phyloP scores from a whole-genome alignment of 2,888 invertebrate species.

The Lasioglossum oenotherae region DNA sequence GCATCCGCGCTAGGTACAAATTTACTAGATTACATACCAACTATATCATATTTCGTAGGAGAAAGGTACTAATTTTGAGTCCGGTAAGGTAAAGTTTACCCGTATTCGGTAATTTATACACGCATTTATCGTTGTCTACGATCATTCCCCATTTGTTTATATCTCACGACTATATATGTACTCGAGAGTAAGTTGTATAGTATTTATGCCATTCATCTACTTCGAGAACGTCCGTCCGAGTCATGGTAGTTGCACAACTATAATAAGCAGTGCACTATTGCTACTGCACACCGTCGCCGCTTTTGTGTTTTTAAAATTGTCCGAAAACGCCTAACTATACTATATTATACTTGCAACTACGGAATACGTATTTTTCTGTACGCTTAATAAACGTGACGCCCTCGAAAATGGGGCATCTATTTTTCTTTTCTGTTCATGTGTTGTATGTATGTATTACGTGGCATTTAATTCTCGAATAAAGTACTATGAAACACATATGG shows the following conservation, averaged over 20 bases:
- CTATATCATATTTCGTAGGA: too few relatives aligned
- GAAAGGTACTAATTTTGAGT: too few relatives aligned
- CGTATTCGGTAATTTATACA: slow-evolving; percentile 40
- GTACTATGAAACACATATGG: neutral
- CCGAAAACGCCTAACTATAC: slow-evolving; percentile 1
- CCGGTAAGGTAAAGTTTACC: too few relatives aligned
- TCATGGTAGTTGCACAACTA: slow-evolving; percentile 13
- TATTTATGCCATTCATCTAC: slow-evolving; percentile 39
- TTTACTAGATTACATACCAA: too few relatives aligned
- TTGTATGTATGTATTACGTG: slow-evolving; percentile 16
- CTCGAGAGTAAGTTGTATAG: slow-evolving; percentile 38
- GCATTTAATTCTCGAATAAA: slow-evolving; percentile 24
- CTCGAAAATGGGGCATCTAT: neutral
- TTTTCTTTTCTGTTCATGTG: neutral
- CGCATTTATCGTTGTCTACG: slow-evolving; percentile 33
- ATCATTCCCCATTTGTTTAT: slow-evolving; percentile 51
- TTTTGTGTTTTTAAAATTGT: slow-evolving; percentile 8
- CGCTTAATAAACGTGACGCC: slow-evolving; percentile 47
- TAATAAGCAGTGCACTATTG: slow-evolving; percentile 25
- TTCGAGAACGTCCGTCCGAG: slow-evolving; percentile 48
- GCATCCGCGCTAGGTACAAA: too few relatives aligned
- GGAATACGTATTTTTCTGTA: slow-evolving; percentile 29
- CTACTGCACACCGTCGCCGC: slow-evolving; percentile 7
- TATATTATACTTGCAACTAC: slow-evolving; percentile 5
- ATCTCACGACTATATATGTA: slow-evolving; percentile 31